Percentiles rank a stretch among this genome's conserved stretches.
phyloP scores from a whole-genome alignment of 2,113 vertebrate genomes.

The Antechinus stuartii region DNA sequence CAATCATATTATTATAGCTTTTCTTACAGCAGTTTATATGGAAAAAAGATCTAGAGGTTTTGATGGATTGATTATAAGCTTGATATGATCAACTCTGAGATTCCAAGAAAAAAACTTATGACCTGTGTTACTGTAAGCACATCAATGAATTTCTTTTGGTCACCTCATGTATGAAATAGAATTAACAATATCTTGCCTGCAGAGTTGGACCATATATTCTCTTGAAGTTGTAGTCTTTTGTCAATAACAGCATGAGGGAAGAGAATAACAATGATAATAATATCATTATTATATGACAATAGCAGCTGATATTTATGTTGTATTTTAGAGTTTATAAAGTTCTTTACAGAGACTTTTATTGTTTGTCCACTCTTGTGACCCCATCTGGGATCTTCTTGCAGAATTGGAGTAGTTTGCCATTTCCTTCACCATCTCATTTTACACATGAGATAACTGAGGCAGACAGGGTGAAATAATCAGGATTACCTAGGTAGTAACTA shows the following conservation, averaged over 20 bases:
- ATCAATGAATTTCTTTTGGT: slow-evolving; percentile 6
- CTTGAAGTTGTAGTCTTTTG: neutral
- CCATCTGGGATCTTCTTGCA: neutral
- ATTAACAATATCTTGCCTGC: neutral
- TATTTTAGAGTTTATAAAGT: too few species aligned
- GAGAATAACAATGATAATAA: neutral
- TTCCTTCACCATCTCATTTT: neutral
- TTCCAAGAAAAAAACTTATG: neutral
- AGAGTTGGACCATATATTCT: neutral
- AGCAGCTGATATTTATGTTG: neutral
- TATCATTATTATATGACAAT: neutral
- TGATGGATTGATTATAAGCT: neutral
- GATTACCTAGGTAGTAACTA: neutral
- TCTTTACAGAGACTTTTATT: neutral
- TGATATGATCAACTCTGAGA: neutral
- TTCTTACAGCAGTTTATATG: neutral
- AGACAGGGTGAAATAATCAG: neutral
- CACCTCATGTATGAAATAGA: slow-evolving; percentile 29
- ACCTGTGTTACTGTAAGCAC: neutral
- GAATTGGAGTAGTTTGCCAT: neutral
- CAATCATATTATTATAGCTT: neutral
- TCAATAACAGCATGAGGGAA: neutral
- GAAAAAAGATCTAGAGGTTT: neutral
- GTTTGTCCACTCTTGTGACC: neutral
- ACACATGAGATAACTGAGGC: neutral